These are phyloP conservation scores for Aleiodes leptofemur DNA, from an alignment of 2,888 invertebrate genomes.

Conservation along the genomic window DNA sequence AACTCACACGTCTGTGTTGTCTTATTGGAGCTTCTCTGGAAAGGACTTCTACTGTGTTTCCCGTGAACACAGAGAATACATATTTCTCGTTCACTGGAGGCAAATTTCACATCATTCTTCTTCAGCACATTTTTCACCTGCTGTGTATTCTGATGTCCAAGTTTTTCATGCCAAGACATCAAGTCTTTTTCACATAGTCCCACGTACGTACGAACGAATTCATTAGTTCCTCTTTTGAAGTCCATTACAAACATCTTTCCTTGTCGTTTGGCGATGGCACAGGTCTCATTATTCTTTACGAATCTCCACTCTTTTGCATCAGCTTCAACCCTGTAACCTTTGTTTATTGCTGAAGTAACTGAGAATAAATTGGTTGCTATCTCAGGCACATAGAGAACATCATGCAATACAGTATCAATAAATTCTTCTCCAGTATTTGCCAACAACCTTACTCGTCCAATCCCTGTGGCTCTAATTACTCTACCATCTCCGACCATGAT, in stretches of 20 bases:
- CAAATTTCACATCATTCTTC: neutral
- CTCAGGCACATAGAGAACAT: slow-evolving; percentile 2
- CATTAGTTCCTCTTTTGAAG: neutral
- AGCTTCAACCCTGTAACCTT: neutral
- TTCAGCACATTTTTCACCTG: neutral
- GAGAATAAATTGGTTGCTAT: slow-evolving; percentile 5
- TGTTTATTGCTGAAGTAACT: slow-evolving; percentile 16
- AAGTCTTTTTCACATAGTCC: neutral
- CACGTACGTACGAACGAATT: neutral
- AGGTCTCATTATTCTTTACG: neutral
- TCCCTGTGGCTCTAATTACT: neutral
- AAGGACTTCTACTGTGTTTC: slow-evolving; percentile 12
- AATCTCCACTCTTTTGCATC: neutral
- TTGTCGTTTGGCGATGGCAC: neutral
- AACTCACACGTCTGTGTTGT: neutral
- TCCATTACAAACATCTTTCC: slow-evolving; percentile 12
- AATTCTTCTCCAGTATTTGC: neutral
- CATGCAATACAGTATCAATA: neutral
- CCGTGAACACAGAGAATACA: slow-evolving; percentile 5
- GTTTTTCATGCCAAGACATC: neutral
- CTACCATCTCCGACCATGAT: slow-evolving; percentile 5
- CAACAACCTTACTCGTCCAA: neutral
- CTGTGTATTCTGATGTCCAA: slow-evolving; percentile 13
- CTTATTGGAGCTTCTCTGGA: neutral
- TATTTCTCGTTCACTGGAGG: neutral